Evolutionary conservation across 2,113 vertebrate genomes (phyloP).

Genomic region (Nibea coibor): DNA sequence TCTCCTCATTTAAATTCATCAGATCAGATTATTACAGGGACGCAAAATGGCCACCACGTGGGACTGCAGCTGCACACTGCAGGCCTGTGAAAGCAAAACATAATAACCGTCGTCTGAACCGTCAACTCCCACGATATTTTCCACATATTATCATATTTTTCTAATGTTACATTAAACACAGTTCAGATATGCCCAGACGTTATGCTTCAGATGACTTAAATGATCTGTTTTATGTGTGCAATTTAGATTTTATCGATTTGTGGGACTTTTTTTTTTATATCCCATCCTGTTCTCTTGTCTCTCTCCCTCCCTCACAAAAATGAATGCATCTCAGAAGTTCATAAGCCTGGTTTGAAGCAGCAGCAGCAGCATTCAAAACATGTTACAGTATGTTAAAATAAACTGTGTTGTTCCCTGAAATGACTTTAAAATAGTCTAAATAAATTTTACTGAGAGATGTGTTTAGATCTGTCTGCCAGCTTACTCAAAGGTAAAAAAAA

Average conservation of each 20-base stretch:
- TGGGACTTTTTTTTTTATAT: neutral
- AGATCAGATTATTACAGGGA: constrained; percentile 30
- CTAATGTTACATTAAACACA: neutral
- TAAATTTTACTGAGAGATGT: neutral
- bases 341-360: constrained; percentile 13
- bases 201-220: neutral
- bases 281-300: neutral
- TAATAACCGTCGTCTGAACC: neutral
- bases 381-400: neutral
- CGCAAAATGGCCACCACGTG: constrained; percentile 28
- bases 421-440: neutral
- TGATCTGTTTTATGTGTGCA: neutral
- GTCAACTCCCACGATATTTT: neutral
- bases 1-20: neutral
- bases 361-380: constrained; percentile 1
- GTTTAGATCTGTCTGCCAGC: neutral
- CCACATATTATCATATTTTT: neutral
- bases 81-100: constrained; percentile 45
- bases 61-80: constrained; percentile 20
- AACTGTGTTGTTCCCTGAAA: neutral
- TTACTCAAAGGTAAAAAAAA: neutral
- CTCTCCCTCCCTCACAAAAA: constrained; percentile 1
- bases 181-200: too few species aligned
- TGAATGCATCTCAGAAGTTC: constrained; percentile 11
- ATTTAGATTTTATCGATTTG: neutral